Evolutionary conservation across 2,113 vertebrate genomes (phyloP), one percentile per base, ranked within the genome.

Genomic region (Peromyscus californicus): DNA sequence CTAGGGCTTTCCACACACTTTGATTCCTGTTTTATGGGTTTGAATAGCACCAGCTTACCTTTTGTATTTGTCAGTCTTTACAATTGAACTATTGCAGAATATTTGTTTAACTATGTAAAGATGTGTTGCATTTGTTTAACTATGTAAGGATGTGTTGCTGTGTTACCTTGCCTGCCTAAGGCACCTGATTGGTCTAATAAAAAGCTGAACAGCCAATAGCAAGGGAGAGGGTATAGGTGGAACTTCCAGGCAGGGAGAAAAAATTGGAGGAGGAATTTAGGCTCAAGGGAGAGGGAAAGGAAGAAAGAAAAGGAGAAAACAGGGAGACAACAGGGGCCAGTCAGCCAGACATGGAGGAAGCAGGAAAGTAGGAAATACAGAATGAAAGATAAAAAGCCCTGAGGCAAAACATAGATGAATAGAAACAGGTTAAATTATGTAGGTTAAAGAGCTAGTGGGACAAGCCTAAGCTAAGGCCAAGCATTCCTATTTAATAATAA

Each of bases 61-160:
- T 96, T 10, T 57, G 45, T 79, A 76, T 84, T 90, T 89, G 31
- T 88, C 67, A 11, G 22, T 72, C 65, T 96, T 76, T 65, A 94
- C 75, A 88, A 75, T 5, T 70, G 5, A 70, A 36, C 69, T 36
- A 6, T 70, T 70, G 69, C 17, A 33, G 69, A 70, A n/a, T n/a
- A 36, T 36, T 36, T 70, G 13, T 36, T 70, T 70, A 70, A 17
- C 67, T 70, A 16, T 70, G 67, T 17, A 70, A 70, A 70, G 17
- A 70, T 16, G 7, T 17, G 67, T 17, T 70, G 67, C 1, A 70
- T 70, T 69, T 69, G 65, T 69, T 69, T 15, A 12, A 69, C 31
- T 13, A 69, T 33, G 5, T 69, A 69, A 69, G 12, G 67, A 69
- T 69, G 67, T 69, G 15, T 70, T 70, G 33, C 69, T 70, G 5